Base-by-base conservation (phyloP, 2,888 invertebrate species). In the Tipula confusa region DNA sequence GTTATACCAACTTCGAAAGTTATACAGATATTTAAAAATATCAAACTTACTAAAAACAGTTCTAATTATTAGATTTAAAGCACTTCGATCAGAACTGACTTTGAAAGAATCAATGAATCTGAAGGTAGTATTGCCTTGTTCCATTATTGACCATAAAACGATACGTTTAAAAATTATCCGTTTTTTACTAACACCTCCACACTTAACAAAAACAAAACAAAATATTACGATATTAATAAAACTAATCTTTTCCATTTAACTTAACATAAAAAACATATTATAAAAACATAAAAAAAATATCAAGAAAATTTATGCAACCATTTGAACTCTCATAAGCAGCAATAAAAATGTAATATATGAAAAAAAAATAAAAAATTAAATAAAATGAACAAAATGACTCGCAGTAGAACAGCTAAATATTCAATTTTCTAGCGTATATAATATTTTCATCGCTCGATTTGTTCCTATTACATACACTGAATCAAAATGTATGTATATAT, bases 381-480 rank as follows among this genome's bases (percentile, higher is more conserved):
- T 5, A 36, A 43, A 43, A 18, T 24, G 24, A 18, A 43, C 43
- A 24, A 64, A 64, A 64, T 24, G 24, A 64, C 6, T 64, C 64
- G 64, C 64, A 24, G 24, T 64, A 24, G 64, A 64, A 64, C 64
- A 80, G 80, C 80, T 80, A 80, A 80, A 31, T 80, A 80, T 80
- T 80, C 80, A 80, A 80, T 80, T 80, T 80, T 80, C 80, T 11
- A 80, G 80, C 31, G 31, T 64, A 64, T 48, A 64, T 64, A 80
- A 80, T 15, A 80, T 80, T 29, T 80, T 80, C 80, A 80, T 29
- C 31, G 80, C 80, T 80, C 80, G 80, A 80, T 80, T 80, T 80
- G 80, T 80, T 80, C 80, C 29, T 80, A n/a, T 80, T 80, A 80
- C 7, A 29, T 24, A 64, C 64, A 24, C 9, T 43, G 43, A 43